Evolutionary conservation across 1,140 invertebrate species (phyloP), one percentile per base, ranked within the genome.

Genomic region (Apis dorsata): DNA sequence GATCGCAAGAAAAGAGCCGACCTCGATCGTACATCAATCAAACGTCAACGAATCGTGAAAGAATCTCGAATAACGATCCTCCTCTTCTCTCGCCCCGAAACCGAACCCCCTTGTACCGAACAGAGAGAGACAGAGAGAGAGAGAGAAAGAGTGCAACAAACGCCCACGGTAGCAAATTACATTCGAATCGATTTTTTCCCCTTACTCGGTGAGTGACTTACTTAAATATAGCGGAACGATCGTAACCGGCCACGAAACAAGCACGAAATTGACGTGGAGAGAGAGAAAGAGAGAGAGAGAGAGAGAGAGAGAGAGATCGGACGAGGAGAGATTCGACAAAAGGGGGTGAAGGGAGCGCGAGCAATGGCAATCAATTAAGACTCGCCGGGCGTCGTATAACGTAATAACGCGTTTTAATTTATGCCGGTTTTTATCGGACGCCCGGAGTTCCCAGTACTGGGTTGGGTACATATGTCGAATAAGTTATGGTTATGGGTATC

Each of bases 331-430:
- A 66, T 66, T 21, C 1, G 13, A 8, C 21, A 53, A 57, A 66
- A 62, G 70, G 77, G 49, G 59, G 19, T 49, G 57, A 74, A n/a
- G 76, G 53, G 51, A 44, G 34, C 34, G 62, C 34, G 78, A 73
- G 77, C 76, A 60, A 80, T 73, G 86, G 74, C 81, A 83, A 87
- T 86, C 84, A 83, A 87, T 86, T 87, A 86, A 86, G 70, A 80
- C 79, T 68, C 74, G 57, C 63, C 55, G 84, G 65, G 66, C 71
- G 72, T 85, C 79, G 80, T 79, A 85, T 87, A 87, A 87, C 84
- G 85, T 87, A 87, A 85, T 87, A 85, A 77, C 84, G 83, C 72
- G 75, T 82, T 85, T 87, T 87, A 85, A 87, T 87, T 87, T 87
- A 87, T 85, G 85, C 81, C 69, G 75, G 74, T 87, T 87, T 87